Evolutionary conservation across 1,140 invertebrate genomes (phyloP).

Genomic region (Zaprionus camerounensis): DNA sequence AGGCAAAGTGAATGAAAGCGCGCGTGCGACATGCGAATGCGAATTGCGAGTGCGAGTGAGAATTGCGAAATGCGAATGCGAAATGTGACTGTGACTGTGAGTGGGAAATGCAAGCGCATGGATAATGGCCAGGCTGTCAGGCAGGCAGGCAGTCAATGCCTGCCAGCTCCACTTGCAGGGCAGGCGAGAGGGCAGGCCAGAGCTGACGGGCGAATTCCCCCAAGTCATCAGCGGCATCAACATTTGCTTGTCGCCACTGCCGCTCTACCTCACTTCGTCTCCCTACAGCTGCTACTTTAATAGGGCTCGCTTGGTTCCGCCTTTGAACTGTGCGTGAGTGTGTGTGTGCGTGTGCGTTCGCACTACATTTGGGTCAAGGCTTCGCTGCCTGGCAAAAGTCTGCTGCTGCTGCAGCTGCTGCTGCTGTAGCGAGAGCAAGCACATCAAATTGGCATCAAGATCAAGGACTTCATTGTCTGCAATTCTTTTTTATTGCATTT

Average conservation of each 20-base stretch:
- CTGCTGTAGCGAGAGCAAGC: slow-evolving; percentile 16
- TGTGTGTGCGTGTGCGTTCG: not conserved
- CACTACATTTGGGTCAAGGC: slow-evolving; percentile 71
- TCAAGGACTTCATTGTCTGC: slow-evolving; percentile 53
- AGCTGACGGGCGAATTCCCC: slow-evolving; percentile 19
- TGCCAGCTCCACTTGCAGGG: not conserved
- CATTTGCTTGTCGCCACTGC: slow-evolving; percentile 20
- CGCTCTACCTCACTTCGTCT: slow-evolving; percentile 1
- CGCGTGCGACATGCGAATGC: slow-evolving; percentile 38
- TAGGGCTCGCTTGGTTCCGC: slow-evolving; percentile 1
- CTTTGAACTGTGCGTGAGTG: not conserved
- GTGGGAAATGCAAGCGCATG: slow-evolving; percentile 30
- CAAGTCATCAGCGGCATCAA: slow-evolving; percentile 40
- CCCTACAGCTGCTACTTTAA: slow-evolving; percentile 9
- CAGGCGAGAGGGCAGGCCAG: not conserved
- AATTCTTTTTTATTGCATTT: slow-evolving; percentile 48
- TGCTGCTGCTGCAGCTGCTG: not conserved
- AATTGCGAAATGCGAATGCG: slow-evolving; percentile 17
- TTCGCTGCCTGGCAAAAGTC: slow-evolving; percentile 38
- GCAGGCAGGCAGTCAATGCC: slow-evolving; percentile 13
- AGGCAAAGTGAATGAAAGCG: slow-evolving; percentile 40
- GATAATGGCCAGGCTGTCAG: slow-evolving; percentile 24
- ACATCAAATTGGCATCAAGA: slow-evolving; percentile 74
- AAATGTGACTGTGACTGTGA: slow-evolving; percentile 10
- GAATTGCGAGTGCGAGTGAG: slow-evolving; percentile 25